phyloP scores from a whole-genome alignment of 2,797 vertebrate genomes.

The Craterocephalus amniculus region DNA sequence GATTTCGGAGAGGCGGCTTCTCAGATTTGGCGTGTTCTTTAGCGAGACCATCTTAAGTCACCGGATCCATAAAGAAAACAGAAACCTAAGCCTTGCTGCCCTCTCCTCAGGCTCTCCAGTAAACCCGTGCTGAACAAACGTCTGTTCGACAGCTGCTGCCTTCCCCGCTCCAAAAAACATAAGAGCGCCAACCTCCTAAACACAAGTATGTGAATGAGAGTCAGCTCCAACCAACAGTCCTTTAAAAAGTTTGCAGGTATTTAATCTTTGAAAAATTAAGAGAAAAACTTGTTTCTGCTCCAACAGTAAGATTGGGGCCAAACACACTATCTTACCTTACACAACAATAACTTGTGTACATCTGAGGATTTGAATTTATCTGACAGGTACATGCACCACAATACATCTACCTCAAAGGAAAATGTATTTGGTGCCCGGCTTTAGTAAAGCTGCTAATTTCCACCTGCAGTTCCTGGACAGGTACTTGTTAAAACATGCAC shows the following conservation, averaged over 20 bases:
- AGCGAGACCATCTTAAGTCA: constrained; percentile 67
- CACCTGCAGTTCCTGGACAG: too few species aligned
- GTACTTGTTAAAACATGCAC: background rate
- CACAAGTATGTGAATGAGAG: constrained; percentile 71
- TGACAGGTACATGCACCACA: too few species aligned
- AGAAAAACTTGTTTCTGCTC: constrained; percentile 29
- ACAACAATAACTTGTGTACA: constrained; percentile 32
- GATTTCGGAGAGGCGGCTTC: constrained; percentile 29
- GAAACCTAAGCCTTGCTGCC: constrained; percentile 69
- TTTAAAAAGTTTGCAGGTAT: constrained; percentile 41
- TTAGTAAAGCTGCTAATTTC: too few species aligned
- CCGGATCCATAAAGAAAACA: constrained; percentile 77
- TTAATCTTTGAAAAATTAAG: constrained; percentile 39
- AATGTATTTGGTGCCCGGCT: too few species aligned
- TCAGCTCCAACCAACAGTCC: constrained; percentile 57
- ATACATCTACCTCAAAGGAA: too few species aligned
- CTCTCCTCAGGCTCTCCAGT: constrained; percentile 61
- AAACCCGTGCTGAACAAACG: constrained; percentile 66
- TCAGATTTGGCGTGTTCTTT: constrained; percentile 47
- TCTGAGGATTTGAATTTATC: constrained; percentile 4
- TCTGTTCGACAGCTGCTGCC: constrained; percentile 79
- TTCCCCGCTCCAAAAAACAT: constrained; percentile 58
- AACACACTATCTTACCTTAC: constrained; percentile 11
- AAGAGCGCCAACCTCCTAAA: constrained; percentile 65
- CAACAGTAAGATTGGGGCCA: constrained; percentile 9